Base-by-base conservation (phyloP, 2,888 invertebrate species). In the Apamea anceps region DNA sequence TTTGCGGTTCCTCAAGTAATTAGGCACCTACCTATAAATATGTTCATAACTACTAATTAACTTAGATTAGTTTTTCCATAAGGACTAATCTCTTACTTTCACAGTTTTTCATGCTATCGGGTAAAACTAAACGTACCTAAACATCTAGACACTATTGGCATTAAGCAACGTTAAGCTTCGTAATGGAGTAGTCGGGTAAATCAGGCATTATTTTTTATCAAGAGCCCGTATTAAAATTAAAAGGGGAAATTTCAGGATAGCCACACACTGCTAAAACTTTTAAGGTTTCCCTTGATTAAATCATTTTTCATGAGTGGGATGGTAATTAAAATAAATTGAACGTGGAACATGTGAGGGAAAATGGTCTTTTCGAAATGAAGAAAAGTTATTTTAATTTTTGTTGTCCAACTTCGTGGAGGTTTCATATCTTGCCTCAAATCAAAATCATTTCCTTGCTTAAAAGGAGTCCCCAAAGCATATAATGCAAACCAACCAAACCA, bases 271-370 rank as follows among this genome's bases (percentile, higher is more conserved):
- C 21, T 15, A 72, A 68, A 13, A 57, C 15, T 63, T 37, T n/a
- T 45, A 15, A 75, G 60, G 45, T 42, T 77, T 4, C 51, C 25
- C 68, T 66, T 71, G 76, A 85, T 79, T 54, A 79, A 79, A 83
- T 70, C 25, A 81, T 74, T 78, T 57, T 73, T 75, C 48, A 67
- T 37, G 51, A 63, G 51, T 79, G 68, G 32, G 45, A 54, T 5
- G n/a, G 78, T 60, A 77, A 74, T 80, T 60, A 81, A 83, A 85
- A 74, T 72, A 83, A 83, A 81, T 81, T 81, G 77, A 42, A 28
- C 48, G 73, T 48, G 54, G 72, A 66, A 77, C 54, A 13, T 13
- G 72, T 54, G 68, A 65, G 57, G 37, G n/a, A 75, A 87, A 71
- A 67, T 60, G 37, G 8, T 77, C 13, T 42, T 71, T 57, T 51